Conservation (phyloP, 1,140 invertebrate genomes). For the Neomicropteryx cornuta region DNA sequence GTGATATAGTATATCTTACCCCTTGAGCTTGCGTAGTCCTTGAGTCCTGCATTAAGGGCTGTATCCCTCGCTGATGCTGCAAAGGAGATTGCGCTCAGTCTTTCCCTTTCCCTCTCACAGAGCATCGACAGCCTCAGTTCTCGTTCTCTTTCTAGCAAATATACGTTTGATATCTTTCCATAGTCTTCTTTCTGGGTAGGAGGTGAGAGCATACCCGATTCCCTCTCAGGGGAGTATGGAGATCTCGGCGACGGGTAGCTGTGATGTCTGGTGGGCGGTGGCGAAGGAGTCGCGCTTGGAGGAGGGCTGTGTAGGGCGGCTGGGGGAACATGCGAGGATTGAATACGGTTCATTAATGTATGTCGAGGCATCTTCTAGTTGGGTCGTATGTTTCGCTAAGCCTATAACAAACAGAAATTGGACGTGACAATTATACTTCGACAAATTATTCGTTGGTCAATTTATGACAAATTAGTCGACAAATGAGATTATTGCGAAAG, state of each 20-base stretch:
- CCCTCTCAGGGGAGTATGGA: conserved; percentile 9
- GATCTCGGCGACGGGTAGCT: conserved; percentile 23
- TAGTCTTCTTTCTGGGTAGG: conserved; percentile 7
- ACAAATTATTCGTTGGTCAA: too few species aligned
- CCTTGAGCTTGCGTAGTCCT: conserved; percentile 20
- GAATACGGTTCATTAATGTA: too few species aligned
- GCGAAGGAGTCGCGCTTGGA: conserved; percentile 9
- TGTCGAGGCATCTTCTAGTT: too few species aligned
- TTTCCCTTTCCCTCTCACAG: conserved; percentile 12
- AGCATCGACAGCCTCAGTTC: conserved; percentile 7
- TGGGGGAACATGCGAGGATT: too few species aligned
- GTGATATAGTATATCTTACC: too few species aligned
- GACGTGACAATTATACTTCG: too few species aligned
- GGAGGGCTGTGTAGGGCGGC: too few species aligned
- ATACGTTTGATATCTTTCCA: conserved; percentile 4
- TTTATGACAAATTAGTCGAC: too few species aligned
- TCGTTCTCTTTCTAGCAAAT: conserved; percentile 7
- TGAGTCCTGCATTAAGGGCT: conserved; percentile 17
- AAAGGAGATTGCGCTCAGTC: conserved; percentile 28
- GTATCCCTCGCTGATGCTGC: conserved; percentile 25
- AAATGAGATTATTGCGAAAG: too few species aligned
- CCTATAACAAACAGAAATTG: too few species aligned
- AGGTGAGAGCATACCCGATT: conserved; percentile 15
- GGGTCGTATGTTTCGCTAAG: too few species aligned
- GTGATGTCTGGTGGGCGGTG: conserved; percentile 16